Percentiles rank a stretch among this genome's conserved stretches.
Evolutionary conservation across 1,140 invertebrate species (phyloP).

Genomic region (Antheraea mylitta): DNA sequence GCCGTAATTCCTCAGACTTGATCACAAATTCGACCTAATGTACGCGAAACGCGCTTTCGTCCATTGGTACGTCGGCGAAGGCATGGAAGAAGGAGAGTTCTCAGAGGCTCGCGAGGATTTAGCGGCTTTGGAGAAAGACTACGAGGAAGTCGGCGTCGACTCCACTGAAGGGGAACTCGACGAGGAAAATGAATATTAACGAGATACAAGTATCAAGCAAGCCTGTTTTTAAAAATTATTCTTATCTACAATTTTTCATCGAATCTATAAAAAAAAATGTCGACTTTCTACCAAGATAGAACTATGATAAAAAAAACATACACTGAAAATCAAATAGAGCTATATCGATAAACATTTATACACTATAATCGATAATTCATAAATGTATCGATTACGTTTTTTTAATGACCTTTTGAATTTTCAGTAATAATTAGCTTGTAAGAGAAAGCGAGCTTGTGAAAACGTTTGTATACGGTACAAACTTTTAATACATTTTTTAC

Average conservation of each 20-base stretch:
- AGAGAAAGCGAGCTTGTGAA: not conserved
- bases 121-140: conserved; percentile 89
- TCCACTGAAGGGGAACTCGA: conserved; percentile 82
- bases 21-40: conserved; percentile 92
- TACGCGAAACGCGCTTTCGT: conserved; percentile 88
- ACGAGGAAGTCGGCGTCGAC: conserved; percentile 82
- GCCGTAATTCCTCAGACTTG: conserved; percentile 77
- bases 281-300: too few relatives aligned
- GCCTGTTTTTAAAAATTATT: too few relatives aligned
- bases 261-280: too few relatives aligned
- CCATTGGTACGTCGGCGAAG: conserved; percentile 82
- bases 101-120: conserved; percentile 58
- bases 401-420: too few relatives aligned
- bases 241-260: too few relatives aligned
- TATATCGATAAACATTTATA: too few relatives aligned
- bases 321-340: too few relatives aligned
- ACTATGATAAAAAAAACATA: too few relatives aligned
- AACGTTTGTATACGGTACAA: conserved; percentile 24
- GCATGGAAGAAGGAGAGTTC: conserved; percentile 85
- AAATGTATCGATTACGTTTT: too few relatives aligned
- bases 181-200: conserved; percentile 80
- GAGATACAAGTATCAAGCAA: too few relatives aligned
- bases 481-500: conserved; percentile 30
- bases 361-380: too few relatives aligned
- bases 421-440: not conserved